These are phyloP conservation scores for Clarias gariepinus DNA, from an alignment of 2,113 vertebrate species.

Conservation along the genomic window DNA sequence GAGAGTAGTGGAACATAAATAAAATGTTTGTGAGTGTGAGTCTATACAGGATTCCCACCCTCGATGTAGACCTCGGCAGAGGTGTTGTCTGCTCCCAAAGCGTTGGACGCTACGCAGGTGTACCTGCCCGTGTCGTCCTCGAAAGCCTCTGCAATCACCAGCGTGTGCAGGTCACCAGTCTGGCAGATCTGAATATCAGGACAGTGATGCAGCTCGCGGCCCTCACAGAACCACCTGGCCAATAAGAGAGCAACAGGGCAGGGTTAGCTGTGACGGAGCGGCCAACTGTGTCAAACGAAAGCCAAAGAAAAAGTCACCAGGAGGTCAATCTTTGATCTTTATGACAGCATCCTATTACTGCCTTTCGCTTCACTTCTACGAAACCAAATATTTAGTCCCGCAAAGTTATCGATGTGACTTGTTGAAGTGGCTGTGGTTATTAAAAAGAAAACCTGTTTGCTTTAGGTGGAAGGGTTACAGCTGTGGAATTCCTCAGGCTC, in stretches of 20 bases:
- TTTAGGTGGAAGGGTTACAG: conserved; percentile 27
- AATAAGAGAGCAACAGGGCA: conserved; percentile 36
- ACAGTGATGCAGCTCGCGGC: conserved; percentile 85
- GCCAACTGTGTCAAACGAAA: conserved; percentile 23
- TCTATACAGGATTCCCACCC: conserved; percentile 72
- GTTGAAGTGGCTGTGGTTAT: conserved; percentile 11
- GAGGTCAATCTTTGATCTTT: conserved; percentile 27
- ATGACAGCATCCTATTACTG: not conserved
- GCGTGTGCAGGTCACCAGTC: conserved; percentile 82
- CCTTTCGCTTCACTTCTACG: not conserved
- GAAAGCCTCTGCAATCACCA: conserved; percentile 93
- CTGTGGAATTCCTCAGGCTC: conserved; percentile 11
- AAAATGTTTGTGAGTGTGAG: not conserved
- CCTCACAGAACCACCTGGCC: conserved; percentile 98
- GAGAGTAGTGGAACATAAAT: not conserved
- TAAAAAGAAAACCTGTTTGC: conserved; percentile 25
- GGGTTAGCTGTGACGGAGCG: not conserved
- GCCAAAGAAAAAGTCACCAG: not conserved
- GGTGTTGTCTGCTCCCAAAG: conserved; percentile 87
- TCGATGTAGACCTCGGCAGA: conserved; percentile 97
- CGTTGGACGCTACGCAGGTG: conserved; percentile 91
- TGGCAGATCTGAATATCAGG: conserved; percentile 91
- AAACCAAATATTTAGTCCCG: conserved; percentile 40
- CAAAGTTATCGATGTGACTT: conserved; percentile 20
- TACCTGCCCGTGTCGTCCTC: conserved; percentile 98